Percentiles rank a stretch among this genome's conserved stretches.
Evolutionary conservation across 2,888 invertebrate genomes (phyloP).

Genomic region (Amblyteles armatorius): DNA sequence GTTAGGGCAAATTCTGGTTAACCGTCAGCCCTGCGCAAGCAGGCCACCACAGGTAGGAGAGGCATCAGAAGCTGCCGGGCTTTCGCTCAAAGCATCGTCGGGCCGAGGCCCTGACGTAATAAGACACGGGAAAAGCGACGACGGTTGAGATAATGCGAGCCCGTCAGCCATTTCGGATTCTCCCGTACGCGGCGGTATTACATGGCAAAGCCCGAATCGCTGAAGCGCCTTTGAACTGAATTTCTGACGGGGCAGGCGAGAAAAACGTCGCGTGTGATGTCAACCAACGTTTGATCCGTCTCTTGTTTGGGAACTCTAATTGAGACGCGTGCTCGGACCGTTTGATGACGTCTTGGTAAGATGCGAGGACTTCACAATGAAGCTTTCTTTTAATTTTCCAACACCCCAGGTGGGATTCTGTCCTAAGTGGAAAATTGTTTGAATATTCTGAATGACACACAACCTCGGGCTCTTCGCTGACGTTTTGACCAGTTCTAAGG

Average conservation of each 20-base stretch:
- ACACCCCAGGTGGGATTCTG: no score
- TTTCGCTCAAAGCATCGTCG: background rate
- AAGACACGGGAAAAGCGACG: constrained; percentile 27
- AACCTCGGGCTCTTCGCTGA: no score
- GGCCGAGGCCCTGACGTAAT: constrained; percentile 17
- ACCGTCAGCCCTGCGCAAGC: constrained; percentile 10
- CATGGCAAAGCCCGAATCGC: constrained; percentile 1
- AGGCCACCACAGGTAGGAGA: background rate
- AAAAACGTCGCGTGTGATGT: background rate
- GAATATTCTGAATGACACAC: background rate
- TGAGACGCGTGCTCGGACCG: background rate
- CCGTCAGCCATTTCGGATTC: constrained; percentile 16
- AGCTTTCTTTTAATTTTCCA: background rate
- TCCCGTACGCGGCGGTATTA: constrained; percentile 1
- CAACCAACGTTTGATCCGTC: background rate
- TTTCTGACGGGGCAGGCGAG: background rate
- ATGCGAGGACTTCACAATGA: background rate
- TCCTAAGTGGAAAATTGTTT: background rate
- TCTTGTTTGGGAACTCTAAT: background rate
- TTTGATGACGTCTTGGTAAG: background rate
- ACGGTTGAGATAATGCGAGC: constrained; percentile 15
- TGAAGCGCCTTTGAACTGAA: constrained; percentile 11
- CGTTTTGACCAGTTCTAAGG: no score
- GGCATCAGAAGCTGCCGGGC: constrained; percentile 6
- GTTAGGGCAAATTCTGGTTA: constrained; percentile 45